These are phyloP conservation scores for Tragelaphus scriptus DNA, from an alignment of 2,113 vertebrate genomes.

Conservation along the genomic window DNA sequence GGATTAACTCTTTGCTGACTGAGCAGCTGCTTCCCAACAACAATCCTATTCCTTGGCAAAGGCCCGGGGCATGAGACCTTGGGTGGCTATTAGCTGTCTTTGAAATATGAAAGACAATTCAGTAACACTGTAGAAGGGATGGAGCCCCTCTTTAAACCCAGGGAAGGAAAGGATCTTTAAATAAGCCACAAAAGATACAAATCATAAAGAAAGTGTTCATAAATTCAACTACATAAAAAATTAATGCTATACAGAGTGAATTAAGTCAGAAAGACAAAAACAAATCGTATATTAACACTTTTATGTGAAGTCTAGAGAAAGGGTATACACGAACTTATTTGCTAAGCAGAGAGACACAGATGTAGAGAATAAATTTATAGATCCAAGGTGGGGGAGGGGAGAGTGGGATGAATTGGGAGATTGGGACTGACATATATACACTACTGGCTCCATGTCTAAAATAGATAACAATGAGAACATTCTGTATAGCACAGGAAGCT, in stretches of 20 bases:
- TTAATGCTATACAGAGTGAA: not conserved
- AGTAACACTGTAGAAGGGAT: not conserved
- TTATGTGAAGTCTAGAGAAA: not conserved
- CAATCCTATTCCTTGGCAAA: not conserved
- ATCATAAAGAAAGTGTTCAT: not conserved
- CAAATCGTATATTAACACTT: not conserved
- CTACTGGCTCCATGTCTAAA: not conserved
- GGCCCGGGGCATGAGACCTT: accelerated
- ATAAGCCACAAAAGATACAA: not conserved
- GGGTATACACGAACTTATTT: not conserved
- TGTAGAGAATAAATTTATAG: not conserved
- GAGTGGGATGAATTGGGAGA: not conserved
- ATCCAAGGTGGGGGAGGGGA: not conserved
- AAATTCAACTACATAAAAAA: not conserved
- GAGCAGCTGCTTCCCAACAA: not conserved
- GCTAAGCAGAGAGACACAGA: not conserved
- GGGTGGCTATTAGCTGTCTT: not conserved
- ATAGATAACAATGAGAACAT: not conserved
- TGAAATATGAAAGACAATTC: not conserved
- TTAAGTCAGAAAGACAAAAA: not conserved
- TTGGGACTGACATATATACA: not conserved
- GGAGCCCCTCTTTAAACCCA: not conserved
- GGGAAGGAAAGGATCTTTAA: not conserved
- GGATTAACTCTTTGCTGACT: not conserved
- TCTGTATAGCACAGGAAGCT: not conserved